phyloP scores from a whole-genome alignment of 2,888 invertebrate species.

The Drosophila subquinaria region DNA sequence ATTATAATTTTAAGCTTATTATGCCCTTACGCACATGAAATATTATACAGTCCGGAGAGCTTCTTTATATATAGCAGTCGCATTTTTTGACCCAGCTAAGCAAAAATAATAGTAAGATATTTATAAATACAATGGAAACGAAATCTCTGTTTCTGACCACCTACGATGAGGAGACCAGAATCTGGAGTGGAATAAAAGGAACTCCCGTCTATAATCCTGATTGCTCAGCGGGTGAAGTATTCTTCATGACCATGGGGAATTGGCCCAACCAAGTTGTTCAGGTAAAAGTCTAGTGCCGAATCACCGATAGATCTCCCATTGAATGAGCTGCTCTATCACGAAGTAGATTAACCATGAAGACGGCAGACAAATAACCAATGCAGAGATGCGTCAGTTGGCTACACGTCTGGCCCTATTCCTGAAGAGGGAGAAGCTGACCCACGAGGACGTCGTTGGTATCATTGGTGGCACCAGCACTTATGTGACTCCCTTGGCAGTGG shows the following conservation, averaged over 20 bases:
- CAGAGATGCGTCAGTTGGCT: conserved; percentile 39
- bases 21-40: too few species aligned
- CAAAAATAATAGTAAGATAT: too few species aligned
- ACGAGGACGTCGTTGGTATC: conserved; percentile 51
- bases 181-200: conserved; percentile 56
- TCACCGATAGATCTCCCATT: neutral
- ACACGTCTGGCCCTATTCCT: conserved; percentile 51
- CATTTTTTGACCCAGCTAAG: too few species aligned
- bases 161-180: conserved; percentile 55
- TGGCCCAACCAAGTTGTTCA: conserved; percentile 53
- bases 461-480: conserved; percentile 44
- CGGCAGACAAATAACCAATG: conserved; percentile 42
- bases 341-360: conserved; percentile 54
- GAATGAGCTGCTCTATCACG: conserved; percentile 1
- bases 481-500: conserved; percentile 37
- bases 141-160: conserved; percentile 53
- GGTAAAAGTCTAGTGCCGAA: conserved; percentile 32
- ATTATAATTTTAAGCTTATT: too few species aligned
- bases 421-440: conserved; percentile 50
- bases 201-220: conserved; percentile 29
- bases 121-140: conserved; percentile 42
- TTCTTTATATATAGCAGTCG: too few species aligned
- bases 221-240: conserved; percentile 42
- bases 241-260: conserved; percentile 25
- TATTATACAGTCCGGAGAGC: too few species aligned